Base-by-base conservation (phyloP, 2,797 vertebrate species). In the Synanceia verrucosa region DNA sequence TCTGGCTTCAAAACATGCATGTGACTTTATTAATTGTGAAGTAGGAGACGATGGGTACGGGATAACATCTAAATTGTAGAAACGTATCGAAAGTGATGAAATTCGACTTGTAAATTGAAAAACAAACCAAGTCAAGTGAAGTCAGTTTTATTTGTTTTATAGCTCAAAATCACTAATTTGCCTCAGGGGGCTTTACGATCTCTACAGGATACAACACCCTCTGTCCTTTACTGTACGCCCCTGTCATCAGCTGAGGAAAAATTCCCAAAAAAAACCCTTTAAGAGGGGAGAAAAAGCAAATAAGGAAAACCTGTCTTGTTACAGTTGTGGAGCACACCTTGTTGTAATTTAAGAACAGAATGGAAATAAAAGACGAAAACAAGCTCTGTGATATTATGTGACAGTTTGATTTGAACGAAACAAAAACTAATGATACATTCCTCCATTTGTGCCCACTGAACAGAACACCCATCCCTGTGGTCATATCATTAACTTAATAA, bases 1-100 rank as follows among this genome's bases (percentile, higher is more conserved):
- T 95, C 94, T 88, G 92, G 93, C 95, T 96, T 95, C 94, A 92
- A 95, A 92, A 94, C 94, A 69, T 89, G 95, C 94, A 91, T 94
- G 95, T 94, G 94, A 95, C 91, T 91, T 90, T 85, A 83, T 76
- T 71, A 73, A 72, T 75, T 85, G 76, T 87, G 89, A 92, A 89
- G 86, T 88, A 88, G 86, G 82, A 85, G 83, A 86, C 43, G 65
- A 63, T 76, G 80, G 73, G 85, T 82, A 79, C 78, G 76, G 82
- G 61, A 80, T 26, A 41, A 85, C 82, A 89, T 48, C 81, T 28
- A 79, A 82, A 78, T 65, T 69, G 43, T 66, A 29, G 72, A 79
- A 81, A 73, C 43, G 29, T 50, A 64, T 65, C 34, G 26, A 63
- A 77, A 80, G 73, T 47, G 75, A 84, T 59, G 67, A 81, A 76